Evolutionary conservation across 2,888 invertebrate genomes (phyloP).

Genomic region (Andrena praecox): DNA sequence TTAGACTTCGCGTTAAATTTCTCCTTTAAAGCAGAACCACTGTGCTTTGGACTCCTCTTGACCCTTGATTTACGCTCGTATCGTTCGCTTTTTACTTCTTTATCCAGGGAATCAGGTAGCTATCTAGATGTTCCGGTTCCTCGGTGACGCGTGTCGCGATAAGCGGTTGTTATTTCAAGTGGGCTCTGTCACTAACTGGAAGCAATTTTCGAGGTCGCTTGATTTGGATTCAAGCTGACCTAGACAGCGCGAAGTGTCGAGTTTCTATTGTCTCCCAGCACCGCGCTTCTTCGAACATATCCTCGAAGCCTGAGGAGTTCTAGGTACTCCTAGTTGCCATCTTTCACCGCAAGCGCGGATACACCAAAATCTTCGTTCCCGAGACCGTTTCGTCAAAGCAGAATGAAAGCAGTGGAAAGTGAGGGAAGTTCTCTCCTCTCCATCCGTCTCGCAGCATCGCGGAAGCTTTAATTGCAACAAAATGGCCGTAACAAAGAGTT

Average conservation of each 20-base stretch:
- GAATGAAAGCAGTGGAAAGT: slow-evolving; percentile 29
- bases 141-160: slow-evolving; percentile 16
- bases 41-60: neutral
- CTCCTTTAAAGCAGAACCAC: neutral
- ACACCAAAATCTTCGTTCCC: slow-evolving; percentile 1
- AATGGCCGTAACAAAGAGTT: neutral
- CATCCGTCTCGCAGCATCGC: neutral
- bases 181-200: too few relatives aligned
- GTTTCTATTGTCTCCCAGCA: too few relatives aligned
- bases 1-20: neutral
- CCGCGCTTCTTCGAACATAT: too few relatives aligned
- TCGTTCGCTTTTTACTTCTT: neutral
- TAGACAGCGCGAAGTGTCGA: neutral
- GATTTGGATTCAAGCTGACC: neutral
- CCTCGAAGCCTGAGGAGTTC: too few relatives aligned
- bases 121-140: slow-evolving; percentile 32
- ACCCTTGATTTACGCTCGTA: slow-evolving; percentile 1
- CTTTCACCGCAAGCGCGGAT: slow-evolving; percentile 22
- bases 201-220: slow-evolving; percentile 2
- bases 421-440: neutral
- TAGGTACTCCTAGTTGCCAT: slow-evolving; percentile 24
- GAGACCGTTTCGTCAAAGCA: slow-evolving; percentile 8
- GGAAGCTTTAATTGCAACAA: neutral
- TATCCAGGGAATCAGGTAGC: neutral
- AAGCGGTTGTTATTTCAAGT: slow-evolving; percentile 23